Conservation (phyloP, 2,113 vertebrate species). For the Balaeniceps rex region DNA sequence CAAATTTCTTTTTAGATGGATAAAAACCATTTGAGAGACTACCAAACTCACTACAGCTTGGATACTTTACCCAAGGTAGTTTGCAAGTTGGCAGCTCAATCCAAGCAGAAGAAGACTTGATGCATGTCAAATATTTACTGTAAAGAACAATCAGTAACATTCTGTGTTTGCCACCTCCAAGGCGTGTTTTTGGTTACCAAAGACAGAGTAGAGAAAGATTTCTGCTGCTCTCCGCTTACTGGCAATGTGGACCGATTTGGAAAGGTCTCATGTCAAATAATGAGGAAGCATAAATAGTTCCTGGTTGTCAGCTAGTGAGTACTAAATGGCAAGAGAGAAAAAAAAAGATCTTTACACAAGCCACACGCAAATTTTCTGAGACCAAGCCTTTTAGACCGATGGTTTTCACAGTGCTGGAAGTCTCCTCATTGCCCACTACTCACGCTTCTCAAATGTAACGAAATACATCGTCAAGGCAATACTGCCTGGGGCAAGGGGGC, state of each 20-base stretch:
- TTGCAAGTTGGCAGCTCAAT: neutral
- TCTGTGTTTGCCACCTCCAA: neutral
- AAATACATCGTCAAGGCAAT: rapidly evolving
- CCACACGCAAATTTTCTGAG: neutral
- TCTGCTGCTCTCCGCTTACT: neutral
- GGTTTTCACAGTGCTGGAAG: neutral
- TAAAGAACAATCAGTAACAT: neutral
- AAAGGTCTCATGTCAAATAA: neutral
- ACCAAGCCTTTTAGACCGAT: neutral
- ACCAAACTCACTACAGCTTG: neutral
- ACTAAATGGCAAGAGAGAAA: neutral
- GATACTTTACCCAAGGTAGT: neutral
- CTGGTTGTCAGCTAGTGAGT: neutral
- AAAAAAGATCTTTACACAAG: neutral
- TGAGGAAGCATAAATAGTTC: neutral
- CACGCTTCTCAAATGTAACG: neutral
- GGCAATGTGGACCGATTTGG: neutral
- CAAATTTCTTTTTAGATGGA: neutral
- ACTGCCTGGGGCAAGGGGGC: neutral
- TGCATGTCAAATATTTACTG: neutral
- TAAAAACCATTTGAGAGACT: neutral
- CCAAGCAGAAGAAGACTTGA: neutral
- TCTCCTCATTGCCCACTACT: neutral
- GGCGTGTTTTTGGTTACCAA: neutral
- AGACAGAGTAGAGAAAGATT: neutral